Evolutionary conservation across 2,888 invertebrate species (phyloP).

Genomic region (Melinaea marsaeus): DNA sequence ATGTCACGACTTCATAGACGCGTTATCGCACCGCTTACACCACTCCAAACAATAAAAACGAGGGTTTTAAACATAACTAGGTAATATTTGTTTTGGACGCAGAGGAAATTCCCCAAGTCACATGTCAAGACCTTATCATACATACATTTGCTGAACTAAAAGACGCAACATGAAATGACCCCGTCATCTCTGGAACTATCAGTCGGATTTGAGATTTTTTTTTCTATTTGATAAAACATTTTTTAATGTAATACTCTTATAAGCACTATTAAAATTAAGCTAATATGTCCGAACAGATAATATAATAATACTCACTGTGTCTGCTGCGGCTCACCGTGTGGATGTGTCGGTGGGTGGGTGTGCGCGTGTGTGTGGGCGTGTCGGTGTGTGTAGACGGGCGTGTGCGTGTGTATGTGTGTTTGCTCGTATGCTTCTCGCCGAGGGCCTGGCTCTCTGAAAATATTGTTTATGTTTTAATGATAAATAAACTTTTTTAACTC

Average conservation of each 20-base stretch:
- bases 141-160: too few relatives aligned
- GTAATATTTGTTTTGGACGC: neutral
- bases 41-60: neutral
- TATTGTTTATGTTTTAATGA: neutral
- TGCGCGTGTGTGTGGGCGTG: conserved; percentile 7
- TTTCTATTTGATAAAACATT: too few relatives aligned
- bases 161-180: too few relatives aligned
- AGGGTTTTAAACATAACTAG: neutral
- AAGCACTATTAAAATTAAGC: too few relatives aligned
- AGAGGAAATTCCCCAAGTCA: too few relatives aligned
- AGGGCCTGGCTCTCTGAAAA: conserved; percentile 21
- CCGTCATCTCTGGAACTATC: too few relatives aligned
- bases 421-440: conserved; percentile 35
- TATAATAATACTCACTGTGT: conserved; percentile 40
- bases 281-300: too few relatives aligned
- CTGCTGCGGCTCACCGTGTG: conserved; percentile 33
- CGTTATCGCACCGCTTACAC: neutral
- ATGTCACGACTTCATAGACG: neutral
- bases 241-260: too few relatives aligned
- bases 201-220: too few relatives aligned
- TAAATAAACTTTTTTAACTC: too few relatives aligned
- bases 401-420: conserved; percentile 29
- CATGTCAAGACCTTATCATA: too few relatives aligned
- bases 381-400: conserved; percentile 34
- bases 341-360: conserved; percentile 17